Conservation (phyloP, 2,797 vertebrate species). For the Petrocephalus sullivani region DNA sequence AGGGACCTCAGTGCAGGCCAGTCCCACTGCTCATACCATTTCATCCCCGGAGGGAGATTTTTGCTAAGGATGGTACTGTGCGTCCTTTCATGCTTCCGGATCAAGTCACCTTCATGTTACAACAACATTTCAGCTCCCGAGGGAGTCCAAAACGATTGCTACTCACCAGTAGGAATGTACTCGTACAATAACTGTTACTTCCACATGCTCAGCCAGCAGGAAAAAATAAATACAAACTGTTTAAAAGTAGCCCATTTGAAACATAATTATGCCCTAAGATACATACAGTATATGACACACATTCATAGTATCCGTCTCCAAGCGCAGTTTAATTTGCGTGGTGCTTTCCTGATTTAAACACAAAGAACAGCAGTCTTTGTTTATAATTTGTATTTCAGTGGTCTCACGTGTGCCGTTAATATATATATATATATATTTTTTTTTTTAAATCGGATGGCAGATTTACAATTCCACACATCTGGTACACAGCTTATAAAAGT, state of each 20-base stretch:
- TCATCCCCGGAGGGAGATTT: conserved; percentile 33
- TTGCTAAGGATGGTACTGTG: conserved; percentile 26
- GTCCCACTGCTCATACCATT: neutral
- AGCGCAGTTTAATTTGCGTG: neutral
- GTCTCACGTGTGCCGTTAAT: conserved; percentile 32
- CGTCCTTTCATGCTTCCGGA: neutral
- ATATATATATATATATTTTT: conserved; percentile 36
- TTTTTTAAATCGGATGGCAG: conserved; percentile 37
- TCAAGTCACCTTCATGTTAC: neutral
- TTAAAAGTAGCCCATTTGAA: conserved; percentile 12
- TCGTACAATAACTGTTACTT: neutral
- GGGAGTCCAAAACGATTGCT: neutral
- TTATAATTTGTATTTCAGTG: conserved; percentile 24
- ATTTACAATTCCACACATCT: conserved; percentile 61
- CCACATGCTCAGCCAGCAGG: neutral
- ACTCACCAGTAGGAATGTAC: neutral
- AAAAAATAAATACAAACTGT: neutral
- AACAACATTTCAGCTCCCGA: neutral
- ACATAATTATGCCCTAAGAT: conserved; percentile 2
- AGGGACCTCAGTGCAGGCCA: neutral
- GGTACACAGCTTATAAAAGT: conserved; percentile 54
- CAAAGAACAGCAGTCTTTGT: neutral
- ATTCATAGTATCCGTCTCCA: neutral
- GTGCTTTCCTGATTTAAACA: neutral
- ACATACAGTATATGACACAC: neutral